A percentile compares a stretch with the other conserved stretches of the same genome.
These are phyloP conservation scores for Brachyptera risi DNA, from an alignment of 2,888 invertebrate species.

Conservation along the genomic window DNA sequence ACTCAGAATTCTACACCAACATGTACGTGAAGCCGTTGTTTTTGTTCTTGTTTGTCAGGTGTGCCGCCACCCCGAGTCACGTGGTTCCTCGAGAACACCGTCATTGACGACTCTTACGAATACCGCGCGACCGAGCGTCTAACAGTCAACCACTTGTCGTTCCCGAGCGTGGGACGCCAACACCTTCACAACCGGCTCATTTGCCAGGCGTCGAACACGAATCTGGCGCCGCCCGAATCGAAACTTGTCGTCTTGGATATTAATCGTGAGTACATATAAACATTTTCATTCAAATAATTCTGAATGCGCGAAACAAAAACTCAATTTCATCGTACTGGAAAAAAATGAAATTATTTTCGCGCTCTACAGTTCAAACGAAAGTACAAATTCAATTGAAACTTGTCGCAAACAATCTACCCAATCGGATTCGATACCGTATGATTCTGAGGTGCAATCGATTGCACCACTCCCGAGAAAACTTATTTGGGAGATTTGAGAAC, in stretches of 20 bases:
- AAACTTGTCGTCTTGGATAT: slow-evolving; percentile 77
- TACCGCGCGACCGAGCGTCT: slow-evolving; percentile 60
- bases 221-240: slow-evolving; percentile 71
- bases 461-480: no score
- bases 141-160: slow-evolving; percentile 74
- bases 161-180: slow-evolving; percentile 74
- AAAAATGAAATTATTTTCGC: no score
- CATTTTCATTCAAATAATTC: background rate
- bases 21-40: no score
- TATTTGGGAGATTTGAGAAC: no score
- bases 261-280: slow-evolving; percentile 70
- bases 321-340: no score
- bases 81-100: slow-evolving; percentile 81
- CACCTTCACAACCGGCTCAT: slow-evolving; percentile 78
- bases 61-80: slow-evolving; percentile 69
- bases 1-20: no score
- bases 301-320: no score
- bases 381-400: no score
- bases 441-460: no score
- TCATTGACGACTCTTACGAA: slow-evolving; percentile 79
- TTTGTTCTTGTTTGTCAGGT: slow-evolving; percentile 27
- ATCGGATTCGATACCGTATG: no score
- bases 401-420: no score
- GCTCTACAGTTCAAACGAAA: no score
- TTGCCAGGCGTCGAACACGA: slow-evolving; percentile 85